A percentile compares a stretch with the other conserved stretches of the same genome.
Evolutionary conservation across 2,888 invertebrate species (phyloP).

Genomic region (Eledona agricola): DNA sequence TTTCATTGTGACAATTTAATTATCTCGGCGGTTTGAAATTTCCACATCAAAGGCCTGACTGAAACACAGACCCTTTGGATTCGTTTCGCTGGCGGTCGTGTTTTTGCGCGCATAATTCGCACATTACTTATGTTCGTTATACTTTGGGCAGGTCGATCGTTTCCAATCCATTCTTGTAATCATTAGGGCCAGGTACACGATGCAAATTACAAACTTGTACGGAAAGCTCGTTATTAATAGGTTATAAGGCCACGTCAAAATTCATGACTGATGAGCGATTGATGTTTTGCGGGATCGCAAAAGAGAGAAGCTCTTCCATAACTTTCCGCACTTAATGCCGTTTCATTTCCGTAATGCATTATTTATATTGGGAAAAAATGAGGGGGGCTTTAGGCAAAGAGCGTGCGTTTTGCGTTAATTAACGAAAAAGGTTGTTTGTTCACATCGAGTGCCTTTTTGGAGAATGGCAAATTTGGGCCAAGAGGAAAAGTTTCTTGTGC

Average conservation of each 20-base stretch:
- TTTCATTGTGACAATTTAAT: no score
- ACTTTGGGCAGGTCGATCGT: constrained; percentile 14
- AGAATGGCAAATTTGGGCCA: constrained; percentile 6
- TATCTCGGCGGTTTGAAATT: no score
- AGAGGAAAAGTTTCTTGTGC: constrained; percentile 30
- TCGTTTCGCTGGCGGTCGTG: no score
- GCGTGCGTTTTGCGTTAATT: no score
- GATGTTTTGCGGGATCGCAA: constrained; percentile 36
- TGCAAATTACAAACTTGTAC: constrained; percentile 32
- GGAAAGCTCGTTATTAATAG: constrained; percentile 36
- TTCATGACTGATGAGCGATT: constrained; percentile 41
- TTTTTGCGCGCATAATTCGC: no score
- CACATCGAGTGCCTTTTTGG: constrained; percentile 5
- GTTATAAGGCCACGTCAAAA: constrained; percentile 37
- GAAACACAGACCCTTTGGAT: no score
- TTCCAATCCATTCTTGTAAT: constrained; percentile 29
- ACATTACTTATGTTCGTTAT: no score
- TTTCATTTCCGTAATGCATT: constrained; percentile 43
- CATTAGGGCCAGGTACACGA: constrained; percentile 27
- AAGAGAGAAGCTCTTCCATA: constrained; percentile 29
- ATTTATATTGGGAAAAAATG: constrained; percentile 27
- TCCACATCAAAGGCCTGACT: no score
- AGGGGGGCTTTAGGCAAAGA: no score
- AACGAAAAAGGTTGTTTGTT: no score
- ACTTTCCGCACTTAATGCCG: constrained; percentile 37